A percentile compares a stretch with the other conserved stretches of the same genome.
Evolutionary conservation across 92 coral and sea anemone species (phyloP).

Genomic region (Epizoanthus fatuus): DNA sequence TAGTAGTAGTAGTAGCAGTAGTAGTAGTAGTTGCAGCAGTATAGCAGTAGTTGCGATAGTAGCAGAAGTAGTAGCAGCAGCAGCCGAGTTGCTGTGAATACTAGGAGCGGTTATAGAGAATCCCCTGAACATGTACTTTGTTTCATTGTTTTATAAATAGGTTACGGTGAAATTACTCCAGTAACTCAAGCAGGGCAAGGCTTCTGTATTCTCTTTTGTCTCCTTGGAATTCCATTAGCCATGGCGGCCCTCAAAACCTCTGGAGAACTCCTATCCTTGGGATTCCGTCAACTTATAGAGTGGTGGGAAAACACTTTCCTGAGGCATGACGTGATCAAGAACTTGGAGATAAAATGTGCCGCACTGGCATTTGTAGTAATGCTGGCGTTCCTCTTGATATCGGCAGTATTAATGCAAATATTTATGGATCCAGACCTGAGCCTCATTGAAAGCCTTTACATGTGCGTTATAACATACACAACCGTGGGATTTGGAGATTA

Average conservation of each 20-base stretch:
- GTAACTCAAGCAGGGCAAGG: slow-evolving; percentile 55
- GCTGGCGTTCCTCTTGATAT: not conserved
- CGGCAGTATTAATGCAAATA: not conserved
- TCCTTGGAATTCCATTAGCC: slow-evolving; percentile 69
- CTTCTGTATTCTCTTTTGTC: slow-evolving; percentile 51
- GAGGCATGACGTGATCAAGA: not conserved
- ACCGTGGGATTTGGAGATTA: slow-evolving; percentile 43
- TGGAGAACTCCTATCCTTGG: slow-evolving; percentile 58
- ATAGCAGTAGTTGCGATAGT: not conserved
- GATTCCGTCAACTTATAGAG: slow-evolving; percentile 19
- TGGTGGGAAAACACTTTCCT: slow-evolving; percentile 8
- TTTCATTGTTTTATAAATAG: slow-evolving; percentile 7
- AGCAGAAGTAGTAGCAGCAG: not conserved
- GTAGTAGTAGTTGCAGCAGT: not conserved
- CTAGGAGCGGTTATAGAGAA: not conserved
- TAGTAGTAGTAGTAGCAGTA: not conserved
- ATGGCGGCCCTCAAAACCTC: slow-evolving; percentile 68
- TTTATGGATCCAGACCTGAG: not conserved
- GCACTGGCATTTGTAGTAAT: slow-evolving; percentile 22
- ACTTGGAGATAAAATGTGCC: slow-evolving; percentile 31
- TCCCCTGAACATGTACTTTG: not conserved
- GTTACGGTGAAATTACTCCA: slow-evolving; percentile 74
- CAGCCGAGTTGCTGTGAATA: not conserved
- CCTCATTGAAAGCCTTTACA: slow-evolving; percentile 14
- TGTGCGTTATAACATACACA: slow-evolving; percentile 10